Conservation (phyloP, 2,113 vertebrate genomes). For the Brachypteracias leptosomus region DNA sequence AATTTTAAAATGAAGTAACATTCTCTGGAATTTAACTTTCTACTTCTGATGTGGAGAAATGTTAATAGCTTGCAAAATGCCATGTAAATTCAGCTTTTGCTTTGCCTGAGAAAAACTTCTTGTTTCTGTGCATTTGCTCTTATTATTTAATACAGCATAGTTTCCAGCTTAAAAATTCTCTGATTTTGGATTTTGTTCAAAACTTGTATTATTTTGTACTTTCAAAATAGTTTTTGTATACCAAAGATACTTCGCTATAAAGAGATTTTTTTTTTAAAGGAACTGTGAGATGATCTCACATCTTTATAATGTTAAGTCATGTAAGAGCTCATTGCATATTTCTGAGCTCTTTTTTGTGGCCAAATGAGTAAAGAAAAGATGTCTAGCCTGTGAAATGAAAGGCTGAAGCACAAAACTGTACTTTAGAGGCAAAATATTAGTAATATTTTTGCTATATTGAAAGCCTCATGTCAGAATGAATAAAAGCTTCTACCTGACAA, state of each 20-base stretch:
- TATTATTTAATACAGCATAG: background rate
- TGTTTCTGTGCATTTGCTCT: background rate
- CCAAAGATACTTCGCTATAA: background rate
- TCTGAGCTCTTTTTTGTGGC: background rate
- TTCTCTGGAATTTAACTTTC: background rate
- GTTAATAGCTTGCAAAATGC: background rate
- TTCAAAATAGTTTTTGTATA: background rate
- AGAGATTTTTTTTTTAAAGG: background rate
- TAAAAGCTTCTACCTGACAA: slow-evolving; percentile 77
- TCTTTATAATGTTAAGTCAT: background rate
- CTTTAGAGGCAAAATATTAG: slow-evolving; percentile 78
- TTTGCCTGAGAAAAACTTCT: background rate
- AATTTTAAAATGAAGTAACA: background rate
- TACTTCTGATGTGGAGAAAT: background rate
- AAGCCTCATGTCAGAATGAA: slow-evolving; percentile 74
- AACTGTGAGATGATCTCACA: background rate
- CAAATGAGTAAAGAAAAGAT: background rate
- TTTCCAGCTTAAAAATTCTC: background rate
- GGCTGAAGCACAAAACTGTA: background rate
- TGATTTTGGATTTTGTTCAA: background rate
- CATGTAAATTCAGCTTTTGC: background rate
- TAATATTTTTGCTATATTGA: slow-evolving; percentile 78
- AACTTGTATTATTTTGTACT: background rate
- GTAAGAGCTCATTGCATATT: background rate
- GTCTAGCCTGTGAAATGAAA: background rate